Base-by-base conservation (phyloP, 2,113 vertebrate species). In the Holacanthus passer region DNA sequence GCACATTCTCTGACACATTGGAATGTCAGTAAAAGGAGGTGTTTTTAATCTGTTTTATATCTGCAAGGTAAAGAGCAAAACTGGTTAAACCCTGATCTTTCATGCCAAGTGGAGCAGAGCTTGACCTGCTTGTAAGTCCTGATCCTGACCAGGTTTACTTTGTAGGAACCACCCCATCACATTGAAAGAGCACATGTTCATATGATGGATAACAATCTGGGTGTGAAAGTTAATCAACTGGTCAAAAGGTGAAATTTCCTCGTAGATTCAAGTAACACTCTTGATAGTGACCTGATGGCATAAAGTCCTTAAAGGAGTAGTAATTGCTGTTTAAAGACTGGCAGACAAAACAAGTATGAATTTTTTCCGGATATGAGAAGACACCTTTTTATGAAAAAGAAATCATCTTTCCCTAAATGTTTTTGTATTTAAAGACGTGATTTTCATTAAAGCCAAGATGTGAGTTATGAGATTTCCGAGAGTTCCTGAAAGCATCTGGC, bases 401-500 rank as follows among this genome's bases (percentile, higher is more conserved):
- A 22, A 20, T 7, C 12, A 20, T 37, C 19, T 22, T 2, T 1
- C 6, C 32, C 7, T 4, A 71, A 43, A 62, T 22, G 17, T 39
- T 17, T 74, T 52, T 37, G 9, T 19, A 35, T 20, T 2, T 12
- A 63, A 52, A 63, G 4, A 31, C 7, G 8, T 22, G 4, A 39
- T 14, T 8, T 35, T 35, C 0, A 14, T 56, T 0, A 17, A 72
- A 29, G 1, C 4, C 8, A 0, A 22, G 6, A 13, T 29, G 9
- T 11, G 6, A 16, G 4, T 65, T 20, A 0, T 70, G 17, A n/a
- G 4, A 69, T 86, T 83, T 85, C 86, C 88, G 9, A 53, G 1
- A 4, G 81, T 69, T 13, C 32, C 0, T 86, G 82, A 92, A 92
- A 2, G 89, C 83, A 48, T 22, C 90, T 7, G 0, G 56, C 81